phyloP scores from a whole-genome alignment of 2,797 vertebrate species.

The Corythornis leucogaster region DNA sequence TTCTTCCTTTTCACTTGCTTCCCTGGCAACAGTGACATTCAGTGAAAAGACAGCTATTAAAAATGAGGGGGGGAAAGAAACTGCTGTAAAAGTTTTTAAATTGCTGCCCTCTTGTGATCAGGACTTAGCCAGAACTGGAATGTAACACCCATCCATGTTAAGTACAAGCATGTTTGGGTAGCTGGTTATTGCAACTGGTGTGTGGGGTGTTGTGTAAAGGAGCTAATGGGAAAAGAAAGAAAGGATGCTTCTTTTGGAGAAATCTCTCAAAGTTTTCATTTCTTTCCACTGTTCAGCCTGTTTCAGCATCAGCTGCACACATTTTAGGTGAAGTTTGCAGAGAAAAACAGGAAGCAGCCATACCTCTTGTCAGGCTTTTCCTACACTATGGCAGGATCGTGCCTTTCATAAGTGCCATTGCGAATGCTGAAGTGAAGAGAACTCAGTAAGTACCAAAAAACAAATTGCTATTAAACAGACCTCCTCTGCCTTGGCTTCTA shows the following conservation, averaged over 20 bases:
- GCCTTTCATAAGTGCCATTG: conserved; percentile 97
- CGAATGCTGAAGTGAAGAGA: conserved; percentile 94
- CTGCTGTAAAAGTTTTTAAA: background rate
- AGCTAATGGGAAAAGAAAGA: background rate
- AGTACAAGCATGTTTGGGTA: background rate
- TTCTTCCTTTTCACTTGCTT: conserved; percentile 15
- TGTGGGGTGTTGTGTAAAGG: background rate
- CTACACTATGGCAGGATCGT: conserved; percentile 95
- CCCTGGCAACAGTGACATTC: background rate
- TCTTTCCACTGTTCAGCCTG: conserved; percentile 82
- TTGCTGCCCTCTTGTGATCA: conserved; percentile 56
- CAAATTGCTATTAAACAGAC: background rate
- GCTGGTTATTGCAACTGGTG: background rate
- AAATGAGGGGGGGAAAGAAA: background rate
- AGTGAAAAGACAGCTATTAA: background rate
- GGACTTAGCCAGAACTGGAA: background rate
- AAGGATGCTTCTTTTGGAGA: background rate
- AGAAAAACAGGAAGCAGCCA: conserved; percentile 97
- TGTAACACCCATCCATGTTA: background rate
- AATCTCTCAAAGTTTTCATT: background rate
- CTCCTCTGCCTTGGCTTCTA: background rate
- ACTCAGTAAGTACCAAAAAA: conserved; percentile 89
- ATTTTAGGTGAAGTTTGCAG: conserved; percentile 95
- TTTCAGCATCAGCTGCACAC: conserved; percentile 93
- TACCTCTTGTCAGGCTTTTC: conserved; percentile 95